Evolutionary conservation across 2,113 vertebrate genomes (phyloP).

Genomic region (Tauraco erythrolophus): DNA sequence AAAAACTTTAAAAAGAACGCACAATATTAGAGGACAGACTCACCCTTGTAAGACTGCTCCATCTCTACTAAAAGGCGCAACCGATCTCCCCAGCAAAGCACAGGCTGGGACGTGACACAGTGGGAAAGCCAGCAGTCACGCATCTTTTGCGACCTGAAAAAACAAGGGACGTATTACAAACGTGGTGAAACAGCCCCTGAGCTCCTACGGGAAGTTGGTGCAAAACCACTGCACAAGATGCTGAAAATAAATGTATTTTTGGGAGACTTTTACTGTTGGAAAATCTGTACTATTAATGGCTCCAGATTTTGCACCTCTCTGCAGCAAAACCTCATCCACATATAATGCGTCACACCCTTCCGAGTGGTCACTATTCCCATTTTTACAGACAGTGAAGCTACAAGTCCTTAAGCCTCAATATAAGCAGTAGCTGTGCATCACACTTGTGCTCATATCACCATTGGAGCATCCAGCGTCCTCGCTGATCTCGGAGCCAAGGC

Average conservation of each 20-base stretch:
- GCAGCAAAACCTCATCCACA: not conserved
- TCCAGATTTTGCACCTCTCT: not conserved
- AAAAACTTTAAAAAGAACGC: constrained; percentile 47
- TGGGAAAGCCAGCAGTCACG: not conserved
- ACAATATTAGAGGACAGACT: constrained; percentile 55
- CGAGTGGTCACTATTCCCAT: not conserved
- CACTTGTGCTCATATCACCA: not conserved
- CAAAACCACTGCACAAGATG: not conserved
- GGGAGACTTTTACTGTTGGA: not conserved
- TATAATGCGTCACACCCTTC: too few relatives aligned
- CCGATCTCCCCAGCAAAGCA: constrained; percentile 33
- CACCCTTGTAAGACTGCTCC: constrained; percentile 30
- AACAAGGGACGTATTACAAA: constrained; percentile 7
- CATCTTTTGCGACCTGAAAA: constrained; percentile 42
- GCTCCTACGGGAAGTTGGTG: not conserved
- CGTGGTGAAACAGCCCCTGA: not conserved
- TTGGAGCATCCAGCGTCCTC: not conserved
- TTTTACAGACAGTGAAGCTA: not conserved
- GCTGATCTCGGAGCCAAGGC: not conserved
- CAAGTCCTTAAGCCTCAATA: not conserved
- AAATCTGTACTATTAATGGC: not conserved
- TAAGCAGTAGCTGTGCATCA: not conserved
- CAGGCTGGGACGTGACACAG: not conserved
- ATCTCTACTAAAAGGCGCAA: not conserved
- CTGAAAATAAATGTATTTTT: not conserved